Evolutionary conservation across 1,140 invertebrate genomes (phyloP).

Genomic region (Diplogasteroides magnus): DNA sequence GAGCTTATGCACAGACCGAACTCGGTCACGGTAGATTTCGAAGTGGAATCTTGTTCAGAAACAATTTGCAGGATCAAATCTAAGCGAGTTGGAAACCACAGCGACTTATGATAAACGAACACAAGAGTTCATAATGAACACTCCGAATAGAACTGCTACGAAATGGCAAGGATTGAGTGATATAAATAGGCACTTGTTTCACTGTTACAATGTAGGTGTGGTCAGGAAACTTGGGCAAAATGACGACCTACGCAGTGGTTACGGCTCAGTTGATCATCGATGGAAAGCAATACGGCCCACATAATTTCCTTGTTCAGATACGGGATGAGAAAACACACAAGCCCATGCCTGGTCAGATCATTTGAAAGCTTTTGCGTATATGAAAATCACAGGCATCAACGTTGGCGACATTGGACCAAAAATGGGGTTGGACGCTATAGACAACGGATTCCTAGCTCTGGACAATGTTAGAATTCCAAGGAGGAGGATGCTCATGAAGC

Average conservation of each 20-base stretch:
- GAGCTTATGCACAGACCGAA: slow-evolving; percentile 91
- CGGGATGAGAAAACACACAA: slow-evolving; percentile 76
- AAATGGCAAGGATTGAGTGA: slow-evolving; percentile 78
- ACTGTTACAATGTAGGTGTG: slow-evolving; percentile 79
- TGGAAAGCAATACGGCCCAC: slow-evolving; percentile 77
- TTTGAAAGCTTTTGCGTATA: not conserved
- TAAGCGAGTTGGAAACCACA: slow-evolving; percentile 82
- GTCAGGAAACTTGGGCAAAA: too few species aligned
- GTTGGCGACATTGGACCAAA: slow-evolving; percentile 90
- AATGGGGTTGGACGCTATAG: slow-evolving; percentile 78
- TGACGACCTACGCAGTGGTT: slow-evolving; percentile 76
- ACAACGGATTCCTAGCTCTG: slow-evolving; percentile 83
- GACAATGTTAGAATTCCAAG: slow-evolving; percentile 77
- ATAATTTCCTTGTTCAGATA: slow-evolving; percentile 83
- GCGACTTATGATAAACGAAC: slow-evolving; percentile 78
- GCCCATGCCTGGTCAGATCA: slow-evolving; percentile 61
- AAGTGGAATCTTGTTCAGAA: slow-evolving; percentile 62
- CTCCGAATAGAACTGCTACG: slow-evolving; percentile 78
- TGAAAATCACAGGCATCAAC: slow-evolving; percentile 69
- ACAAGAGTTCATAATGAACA: slow-evolving; percentile 79
- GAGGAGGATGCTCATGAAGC: slow-evolving; percentile 84
- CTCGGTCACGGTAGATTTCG: slow-evolving; percentile 73
- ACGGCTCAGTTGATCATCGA: slow-evolving; percentile 78
- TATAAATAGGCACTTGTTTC: slow-evolving; percentile 83
- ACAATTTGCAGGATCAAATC: slow-evolving; percentile 66